Base-by-base conservation (phyloP, 2,797 vertebrate genomes). In the Gobio occitaniae region DNA sequence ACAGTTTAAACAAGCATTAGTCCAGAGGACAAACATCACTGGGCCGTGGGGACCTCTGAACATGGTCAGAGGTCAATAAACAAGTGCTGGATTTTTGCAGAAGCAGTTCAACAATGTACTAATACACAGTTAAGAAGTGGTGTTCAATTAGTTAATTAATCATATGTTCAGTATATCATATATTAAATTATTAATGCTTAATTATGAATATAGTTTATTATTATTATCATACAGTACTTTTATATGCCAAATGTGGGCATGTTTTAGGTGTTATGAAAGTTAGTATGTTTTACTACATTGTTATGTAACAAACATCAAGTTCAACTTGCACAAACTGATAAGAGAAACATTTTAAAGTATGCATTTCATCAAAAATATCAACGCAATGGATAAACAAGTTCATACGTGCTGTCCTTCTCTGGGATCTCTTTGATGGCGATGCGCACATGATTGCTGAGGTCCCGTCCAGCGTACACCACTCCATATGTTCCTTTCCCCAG, bases 391-490 rank as follows among this genome's bases (percentile, higher is more conserved):
- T 15, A 82, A 52, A 38, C 0, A 17, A 52, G 41, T 38, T 65
- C 95, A 3, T 91, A 97, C 97, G 94, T 95, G 95, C 96, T 95
- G 94, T 98, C 97, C 71, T 94, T 95, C 87, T 98, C 97, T 0
- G 97, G 97, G 81, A 98, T 97, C 93, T 98, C 97, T 92, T 98
- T 98, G 93, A 98, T 98, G 83, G 97, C 97, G 4, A 98, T 97
- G 91, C 97, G 97, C 1, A 97, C 96, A 90, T 96, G 96, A 82
- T 96, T 98, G 93, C 94, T 97, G 76, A 95, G 88, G 80, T 97
- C 96, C 16, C 97, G 94, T 68, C 97, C 97, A 0, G 96, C 97
- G 0, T 97, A 98, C 88, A 98, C 97, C 29, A 97, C 94, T 1
- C 97, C 97, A 0, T 97, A 98, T 0, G 97, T 98, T 74, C 97